phyloP scores from a whole-genome alignment of 2,113 vertebrate species.

The Melanocharis versteri region DNA sequence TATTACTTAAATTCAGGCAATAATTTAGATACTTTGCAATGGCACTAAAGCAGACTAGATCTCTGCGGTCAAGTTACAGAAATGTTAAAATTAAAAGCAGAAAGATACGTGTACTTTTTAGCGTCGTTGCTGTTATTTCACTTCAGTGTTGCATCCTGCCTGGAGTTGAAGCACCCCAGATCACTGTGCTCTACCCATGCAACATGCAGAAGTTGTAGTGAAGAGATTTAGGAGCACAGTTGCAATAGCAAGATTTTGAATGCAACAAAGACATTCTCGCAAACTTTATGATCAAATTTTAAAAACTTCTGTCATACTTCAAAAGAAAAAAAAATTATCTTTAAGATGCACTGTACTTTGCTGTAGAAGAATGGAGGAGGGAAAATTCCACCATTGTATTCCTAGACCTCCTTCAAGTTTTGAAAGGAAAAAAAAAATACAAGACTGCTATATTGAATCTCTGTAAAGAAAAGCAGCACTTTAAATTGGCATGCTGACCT shows the following conservation, averaged over 20 bases:
- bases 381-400: background rate
- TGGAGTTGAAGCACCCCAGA: background rate
- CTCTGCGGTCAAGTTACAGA: background rate
- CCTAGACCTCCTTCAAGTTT: background rate
- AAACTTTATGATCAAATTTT: background rate
- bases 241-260: background rate
- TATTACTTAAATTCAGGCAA: background rate
- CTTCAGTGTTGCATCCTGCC: background rate
- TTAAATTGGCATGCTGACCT: background rate
- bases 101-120: background rate
- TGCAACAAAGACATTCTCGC: background rate
- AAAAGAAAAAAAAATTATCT: background rate
- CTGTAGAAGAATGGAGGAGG: background rate
- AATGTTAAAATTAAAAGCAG: background rate
- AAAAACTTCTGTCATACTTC: background rate
- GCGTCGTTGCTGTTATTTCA: background rate
- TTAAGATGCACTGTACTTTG: background rate
- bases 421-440: background rate
- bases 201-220: background rate
- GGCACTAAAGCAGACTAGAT: background rate
- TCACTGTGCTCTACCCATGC: background rate
- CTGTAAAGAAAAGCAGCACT: background rate
- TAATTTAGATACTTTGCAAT: background rate
- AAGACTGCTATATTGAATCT: background rate
- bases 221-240: background rate